phyloP scores from a whole-genome alignment of 2,797 vertebrate genomes.

The Pteropus rufus region DNA sequence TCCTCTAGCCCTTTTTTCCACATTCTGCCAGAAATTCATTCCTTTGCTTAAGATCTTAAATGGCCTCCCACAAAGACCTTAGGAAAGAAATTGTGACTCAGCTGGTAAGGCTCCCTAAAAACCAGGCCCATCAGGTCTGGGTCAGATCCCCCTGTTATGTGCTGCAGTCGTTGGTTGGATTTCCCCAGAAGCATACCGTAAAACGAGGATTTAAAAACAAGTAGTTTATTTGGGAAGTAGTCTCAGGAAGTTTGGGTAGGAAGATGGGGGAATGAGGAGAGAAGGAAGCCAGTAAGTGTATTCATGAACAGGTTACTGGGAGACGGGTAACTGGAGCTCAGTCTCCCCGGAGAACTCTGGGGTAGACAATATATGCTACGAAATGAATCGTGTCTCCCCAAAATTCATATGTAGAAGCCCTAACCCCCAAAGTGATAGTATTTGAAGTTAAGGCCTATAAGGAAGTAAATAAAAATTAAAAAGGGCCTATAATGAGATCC shows the following conservation, averaged over 20 bases:
- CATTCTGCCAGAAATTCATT: background rate
- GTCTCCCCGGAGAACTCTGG: background rate
- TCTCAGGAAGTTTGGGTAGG: background rate
- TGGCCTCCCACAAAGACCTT: background rate
- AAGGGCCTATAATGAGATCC: background rate
- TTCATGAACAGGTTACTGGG: background rate
- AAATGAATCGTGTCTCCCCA: background rate
- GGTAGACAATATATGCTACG: background rate
- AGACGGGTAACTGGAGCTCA: background rate
- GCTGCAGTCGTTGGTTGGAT: too few species aligned
- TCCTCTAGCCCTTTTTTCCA: background rate
- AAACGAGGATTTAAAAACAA: background rate
- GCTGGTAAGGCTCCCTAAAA: background rate
- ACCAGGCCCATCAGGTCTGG: background rate
- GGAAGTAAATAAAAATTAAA: background rate
- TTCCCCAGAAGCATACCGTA: background rate
- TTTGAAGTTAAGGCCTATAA: background rate
- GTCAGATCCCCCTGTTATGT: background rate
- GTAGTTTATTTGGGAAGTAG: background rate
- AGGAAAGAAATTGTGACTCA: background rate
- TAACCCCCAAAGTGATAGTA: background rate
- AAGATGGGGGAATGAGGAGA: background rate
- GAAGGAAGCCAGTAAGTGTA: background rate
- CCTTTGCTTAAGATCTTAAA: background rate
- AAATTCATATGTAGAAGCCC: background rate